These are phyloP conservation scores for Rousettus madagascariensis DNA, from an alignment of 2,797 vertebrate species.

Conservation along the genomic window DNA sequence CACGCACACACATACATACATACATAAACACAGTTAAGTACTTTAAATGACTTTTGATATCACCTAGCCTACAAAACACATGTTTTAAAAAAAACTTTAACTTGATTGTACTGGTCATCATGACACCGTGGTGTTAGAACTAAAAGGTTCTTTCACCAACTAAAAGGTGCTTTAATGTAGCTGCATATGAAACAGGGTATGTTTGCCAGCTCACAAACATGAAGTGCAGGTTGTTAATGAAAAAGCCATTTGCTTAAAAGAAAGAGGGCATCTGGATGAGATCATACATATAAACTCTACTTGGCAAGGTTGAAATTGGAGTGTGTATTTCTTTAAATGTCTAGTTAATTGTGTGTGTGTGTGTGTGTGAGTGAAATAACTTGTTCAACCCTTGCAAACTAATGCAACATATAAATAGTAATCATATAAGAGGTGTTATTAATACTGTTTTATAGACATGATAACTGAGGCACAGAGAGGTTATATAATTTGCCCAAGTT, in stretches of 20 bases:
- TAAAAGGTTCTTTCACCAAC: background rate
- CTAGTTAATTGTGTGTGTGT: background rate
- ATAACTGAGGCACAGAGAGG: background rate
- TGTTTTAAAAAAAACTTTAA: background rate
- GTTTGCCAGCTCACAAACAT: background rate
- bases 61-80: background rate
- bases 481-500: background rate
- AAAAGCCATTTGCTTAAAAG: slow-evolving; percentile 37
- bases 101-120: background rate
- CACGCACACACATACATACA: background rate
- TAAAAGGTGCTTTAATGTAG: background rate
- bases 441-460: background rate
- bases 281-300: slow-evolving; percentile 2
- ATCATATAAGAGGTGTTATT: background rate
- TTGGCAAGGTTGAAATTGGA: background rate
- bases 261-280: background rate
- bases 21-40: background rate
- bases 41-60: background rate
- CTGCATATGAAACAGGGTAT: background rate
- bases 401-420: background rate
- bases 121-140: background rate
- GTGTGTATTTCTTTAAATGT: slow-evolving; percentile 13
- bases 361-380: background rate
- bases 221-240: background rate
- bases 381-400: background rate